phyloP scores from a whole-genome alignment of 2,797 vertebrate species.

The Okamejei kenojei region DNA sequence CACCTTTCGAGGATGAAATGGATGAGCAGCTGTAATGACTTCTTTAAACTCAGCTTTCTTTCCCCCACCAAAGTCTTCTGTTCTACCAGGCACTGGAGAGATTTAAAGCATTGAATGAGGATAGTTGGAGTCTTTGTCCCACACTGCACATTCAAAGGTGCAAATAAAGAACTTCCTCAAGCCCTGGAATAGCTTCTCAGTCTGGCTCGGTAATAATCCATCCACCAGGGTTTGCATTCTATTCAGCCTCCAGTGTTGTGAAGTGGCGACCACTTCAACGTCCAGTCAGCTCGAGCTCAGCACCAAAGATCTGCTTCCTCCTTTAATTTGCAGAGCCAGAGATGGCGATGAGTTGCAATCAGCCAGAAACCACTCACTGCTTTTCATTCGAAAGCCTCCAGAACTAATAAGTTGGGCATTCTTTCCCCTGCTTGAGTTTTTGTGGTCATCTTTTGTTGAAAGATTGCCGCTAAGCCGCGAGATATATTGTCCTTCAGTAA shows the following conservation, averaged over 20 bases:
- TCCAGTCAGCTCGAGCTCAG: neutral
- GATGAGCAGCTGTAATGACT: neutral
- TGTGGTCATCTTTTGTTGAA: neutral
- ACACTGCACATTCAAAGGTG: neutral
- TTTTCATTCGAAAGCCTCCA: neutral
- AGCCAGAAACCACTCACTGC: neutral
- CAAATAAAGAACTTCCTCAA: conserved; percentile 20
- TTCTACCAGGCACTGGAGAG: conserved; percentile 7
- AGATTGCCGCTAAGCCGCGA: neutral
- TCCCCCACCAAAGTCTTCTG: neutral
- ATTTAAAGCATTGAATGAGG: conserved; percentile 23
- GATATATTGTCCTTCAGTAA: neutral
- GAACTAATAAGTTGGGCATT: neutral
- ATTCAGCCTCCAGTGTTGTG: neutral
- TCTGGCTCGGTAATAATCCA: neutral
- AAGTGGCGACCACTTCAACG: neutral
- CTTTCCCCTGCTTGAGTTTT: neutral
- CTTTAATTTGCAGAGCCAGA: neutral
- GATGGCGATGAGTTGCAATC: neutral
- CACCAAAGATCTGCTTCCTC: neutral
- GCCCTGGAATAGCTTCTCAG: neutral
- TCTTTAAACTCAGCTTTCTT: conserved; percentile 4
- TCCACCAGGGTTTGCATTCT: neutral
- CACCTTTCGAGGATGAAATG: neutral
- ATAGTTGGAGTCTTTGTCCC: neutral